Conservation (phyloP, 2,888 invertebrate genomes). For the Thymelicus sylvestris region DNA sequence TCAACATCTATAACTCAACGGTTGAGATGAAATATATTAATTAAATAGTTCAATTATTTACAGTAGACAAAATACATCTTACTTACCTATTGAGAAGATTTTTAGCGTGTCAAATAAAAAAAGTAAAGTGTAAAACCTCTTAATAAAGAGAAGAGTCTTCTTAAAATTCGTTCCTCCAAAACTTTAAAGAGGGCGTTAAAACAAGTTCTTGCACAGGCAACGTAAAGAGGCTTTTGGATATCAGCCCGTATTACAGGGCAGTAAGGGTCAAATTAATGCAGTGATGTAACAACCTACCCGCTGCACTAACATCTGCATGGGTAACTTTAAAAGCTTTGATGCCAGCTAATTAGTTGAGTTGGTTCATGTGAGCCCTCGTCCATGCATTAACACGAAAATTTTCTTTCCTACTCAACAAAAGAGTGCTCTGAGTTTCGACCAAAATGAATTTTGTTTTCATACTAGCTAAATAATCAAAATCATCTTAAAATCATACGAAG, state of each 20-base stretch:
- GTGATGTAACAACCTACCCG: not conserved
- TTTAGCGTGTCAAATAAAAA: not conserved
- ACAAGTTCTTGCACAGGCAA: not conserved
- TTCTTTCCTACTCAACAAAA: not conserved
- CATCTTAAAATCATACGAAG: no score
- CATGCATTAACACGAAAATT: not conserved
- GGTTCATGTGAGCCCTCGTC: conserved; percentile 8
- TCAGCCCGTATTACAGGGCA: not conserved
- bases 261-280: conserved; percentile 4
- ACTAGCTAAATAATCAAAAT: no score
- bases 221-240: not conserved
- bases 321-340: conserved; percentile 19
- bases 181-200: conserved; percentile 4
- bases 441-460: no score
- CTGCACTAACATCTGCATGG: conserved; percentile 1
- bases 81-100: no score
- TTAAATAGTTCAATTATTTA: no score
- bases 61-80: no score
- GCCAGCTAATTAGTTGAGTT: conserved; percentile 23
- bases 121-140: not conserved
- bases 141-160: not conserved
- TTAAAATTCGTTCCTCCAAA: not conserved
- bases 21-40: no score
- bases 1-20: no score
- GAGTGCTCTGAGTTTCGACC: no score